phyloP scores from a whole-genome alignment of 2,797 vertebrate genomes.

The Botia kubotai region DNA sequence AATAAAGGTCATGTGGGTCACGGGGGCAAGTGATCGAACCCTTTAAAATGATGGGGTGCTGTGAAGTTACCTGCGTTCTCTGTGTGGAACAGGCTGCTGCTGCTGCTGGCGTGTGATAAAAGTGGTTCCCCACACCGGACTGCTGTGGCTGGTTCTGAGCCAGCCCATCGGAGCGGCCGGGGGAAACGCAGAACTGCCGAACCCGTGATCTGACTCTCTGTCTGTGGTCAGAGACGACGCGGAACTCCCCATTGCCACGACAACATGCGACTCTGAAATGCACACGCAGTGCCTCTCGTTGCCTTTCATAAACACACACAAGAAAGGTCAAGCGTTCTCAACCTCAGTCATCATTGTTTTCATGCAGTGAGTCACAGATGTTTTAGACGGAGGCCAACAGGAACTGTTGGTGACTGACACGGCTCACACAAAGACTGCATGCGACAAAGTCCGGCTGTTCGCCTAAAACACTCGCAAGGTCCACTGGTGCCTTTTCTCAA shows the following conservation, averaged over 20 bases:
- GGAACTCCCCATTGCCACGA: slow-evolving; percentile 93
- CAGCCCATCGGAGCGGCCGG: slow-evolving; percentile 87
- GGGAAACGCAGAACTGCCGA: slow-evolving; percentile 83
- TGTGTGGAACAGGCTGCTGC: slow-evolving; percentile 82
- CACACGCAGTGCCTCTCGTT: slow-evolving; percentile 40
- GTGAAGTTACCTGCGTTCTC: slow-evolving; percentile 87
- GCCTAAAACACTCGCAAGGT: not conserved
- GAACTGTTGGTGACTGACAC: slow-evolving; percentile 2
- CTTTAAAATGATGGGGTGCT: too few species aligned
- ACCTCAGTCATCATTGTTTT: slow-evolving; percentile 3
- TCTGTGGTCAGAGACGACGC: slow-evolving; percentile 94
- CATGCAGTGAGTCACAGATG: not conserved
- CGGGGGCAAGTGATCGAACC: too few species aligned
- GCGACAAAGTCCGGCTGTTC: not conserved
- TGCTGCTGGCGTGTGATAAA: slow-evolving; percentile 86
- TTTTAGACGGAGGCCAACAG: not conserved
- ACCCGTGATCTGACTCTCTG: slow-evolving; percentile 95
- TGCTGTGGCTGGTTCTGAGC: slow-evolving; percentile 90
- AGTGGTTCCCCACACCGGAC: slow-evolving; percentile 88
- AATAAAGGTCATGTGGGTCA: too few species aligned
- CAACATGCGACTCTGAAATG: slow-evolving; percentile 6
- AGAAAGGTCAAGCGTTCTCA: not conserved
- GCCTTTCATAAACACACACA: slow-evolving; percentile 34
- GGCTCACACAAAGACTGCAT: not conserved
- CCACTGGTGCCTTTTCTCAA: not conserved